phyloP scores from a whole-genome alignment of 2,888 invertebrate species.

The Macrophya alboannulata region DNA sequence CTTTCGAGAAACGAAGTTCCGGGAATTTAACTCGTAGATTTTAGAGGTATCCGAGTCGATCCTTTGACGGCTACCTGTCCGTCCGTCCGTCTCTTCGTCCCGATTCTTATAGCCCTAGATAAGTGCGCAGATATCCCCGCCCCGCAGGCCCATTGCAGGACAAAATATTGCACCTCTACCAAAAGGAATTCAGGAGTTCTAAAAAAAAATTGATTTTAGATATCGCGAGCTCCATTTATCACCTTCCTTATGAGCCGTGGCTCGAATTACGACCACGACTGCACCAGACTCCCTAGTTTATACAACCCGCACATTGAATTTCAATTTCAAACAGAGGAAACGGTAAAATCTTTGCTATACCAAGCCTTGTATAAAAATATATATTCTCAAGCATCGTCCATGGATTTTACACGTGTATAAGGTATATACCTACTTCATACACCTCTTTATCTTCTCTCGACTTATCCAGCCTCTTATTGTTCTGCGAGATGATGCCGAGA shows the following conservation, averaged over 20 bases:
- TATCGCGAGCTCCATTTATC: slow-evolving; percentile 48
- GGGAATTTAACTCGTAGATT: slow-evolving; percentile 56
- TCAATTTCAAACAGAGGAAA: slow-evolving; percentile 39
- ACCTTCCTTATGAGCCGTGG: slow-evolving; percentile 49
- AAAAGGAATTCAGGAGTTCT: slow-evolving; percentile 36
- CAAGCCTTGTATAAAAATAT: not conserved
- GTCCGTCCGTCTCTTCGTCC: slow-evolving; percentile 61
- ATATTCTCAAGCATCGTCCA: not conserved
- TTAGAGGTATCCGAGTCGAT: slow-evolving; percentile 39
- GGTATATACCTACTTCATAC: not conserved
- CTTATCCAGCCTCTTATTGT: slow-evolving; percentile 51
- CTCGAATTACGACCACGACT: slow-evolving; percentile 26
- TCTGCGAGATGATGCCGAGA: slow-evolving; percentile 45
- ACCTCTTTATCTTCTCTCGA: slow-evolving; percentile 55
- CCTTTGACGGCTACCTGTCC: slow-evolving; percentile 55
- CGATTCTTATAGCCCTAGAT: slow-evolving; percentile 68
- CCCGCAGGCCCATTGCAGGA: slow-evolving; percentile 18
- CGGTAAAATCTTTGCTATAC: not conserved
- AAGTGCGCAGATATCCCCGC: slow-evolving; percentile 66
- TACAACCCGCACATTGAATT: slow-evolving; percentile 15
- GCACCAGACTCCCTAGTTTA: not conserved
- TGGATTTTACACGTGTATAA: not conserved
- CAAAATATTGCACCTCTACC: slow-evolving; percentile 49
- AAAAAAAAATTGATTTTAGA: slow-evolving; percentile 51
- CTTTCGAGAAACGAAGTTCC: slow-evolving; percentile 60